These are phyloP conservation scores for Crotalus tigris DNA, from an alignment of 2,113 vertebrate genomes.

Conservation along the genomic window DNA sequence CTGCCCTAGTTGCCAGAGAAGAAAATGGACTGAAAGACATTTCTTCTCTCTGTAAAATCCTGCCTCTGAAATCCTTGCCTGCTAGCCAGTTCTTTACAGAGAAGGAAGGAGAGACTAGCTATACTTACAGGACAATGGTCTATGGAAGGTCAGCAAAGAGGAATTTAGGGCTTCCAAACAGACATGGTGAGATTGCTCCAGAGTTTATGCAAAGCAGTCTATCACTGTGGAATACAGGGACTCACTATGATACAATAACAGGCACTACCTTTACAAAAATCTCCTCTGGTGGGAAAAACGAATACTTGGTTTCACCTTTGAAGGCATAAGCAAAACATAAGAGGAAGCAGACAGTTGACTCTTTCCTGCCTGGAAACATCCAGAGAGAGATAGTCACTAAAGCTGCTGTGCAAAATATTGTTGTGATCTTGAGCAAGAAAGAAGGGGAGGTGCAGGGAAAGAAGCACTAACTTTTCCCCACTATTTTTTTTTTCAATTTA, in stretches of 20 bases:
- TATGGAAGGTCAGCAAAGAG: not conserved
- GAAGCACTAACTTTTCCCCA: not conserved
- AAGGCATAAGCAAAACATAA: not conserved
- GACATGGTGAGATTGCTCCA: too few species aligned
- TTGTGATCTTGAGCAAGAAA: not conserved
- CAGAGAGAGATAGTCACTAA: not conserved
- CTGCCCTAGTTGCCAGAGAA: not conserved
- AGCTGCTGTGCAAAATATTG: not conserved
- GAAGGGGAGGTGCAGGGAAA: not conserved
- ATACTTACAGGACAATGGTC: not conserved
- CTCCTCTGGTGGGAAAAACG: not conserved
- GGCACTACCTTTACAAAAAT: conserved; percentile 9
- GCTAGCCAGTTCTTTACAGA: not conserved
- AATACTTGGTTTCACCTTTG: not conserved
- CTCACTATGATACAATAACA: not conserved
- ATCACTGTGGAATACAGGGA: conserved; percentile 3
- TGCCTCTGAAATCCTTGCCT: not conserved
- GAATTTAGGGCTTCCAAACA: not conserved
- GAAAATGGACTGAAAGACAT: not conserved
- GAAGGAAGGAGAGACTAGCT: not conserved
- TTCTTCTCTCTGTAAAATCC: not conserved
- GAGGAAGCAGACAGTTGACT: not conserved
- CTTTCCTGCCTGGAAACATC: not conserved
- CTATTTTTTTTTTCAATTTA: too few species aligned
- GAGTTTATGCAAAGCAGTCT: conserved; percentile 10